phyloP scores from a whole-genome alignment of 2,113 vertebrate species.

The Centropus unirufus region DNA sequence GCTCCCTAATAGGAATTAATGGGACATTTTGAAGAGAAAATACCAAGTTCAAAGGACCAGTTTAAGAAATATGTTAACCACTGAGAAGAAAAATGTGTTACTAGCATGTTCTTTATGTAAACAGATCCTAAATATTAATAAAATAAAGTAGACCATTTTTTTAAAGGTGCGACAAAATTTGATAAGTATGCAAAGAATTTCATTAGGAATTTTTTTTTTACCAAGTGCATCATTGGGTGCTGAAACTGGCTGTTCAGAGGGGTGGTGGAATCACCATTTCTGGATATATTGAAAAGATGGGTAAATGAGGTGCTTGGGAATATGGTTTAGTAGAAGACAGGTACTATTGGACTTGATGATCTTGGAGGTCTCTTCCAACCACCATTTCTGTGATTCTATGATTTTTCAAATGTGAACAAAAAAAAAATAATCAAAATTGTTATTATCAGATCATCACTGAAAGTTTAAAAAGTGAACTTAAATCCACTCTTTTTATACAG shows the following conservation, averaged over 20 bases:
- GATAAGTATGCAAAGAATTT: background rate
- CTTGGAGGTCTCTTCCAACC: too few relatives aligned
- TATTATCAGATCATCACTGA: background rate
- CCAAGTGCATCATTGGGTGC: too few relatives aligned
- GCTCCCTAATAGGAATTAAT: conserved; percentile 76
- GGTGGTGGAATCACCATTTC: too few relatives aligned
- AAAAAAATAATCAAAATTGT: background rate
- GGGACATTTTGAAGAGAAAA: conserved; percentile 70
- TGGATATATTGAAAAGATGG: too few relatives aligned
- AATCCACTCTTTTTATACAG: background rate
- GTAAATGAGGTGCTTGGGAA: too few relatives aligned
- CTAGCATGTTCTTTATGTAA: background rate
- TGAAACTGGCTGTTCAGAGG: too few relatives aligned
- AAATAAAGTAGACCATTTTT: background rate
- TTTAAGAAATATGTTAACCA: background rate
- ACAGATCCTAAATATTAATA: background rate
- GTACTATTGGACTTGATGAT: too few relatives aligned
- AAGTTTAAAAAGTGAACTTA: background rate
- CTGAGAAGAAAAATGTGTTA: background rate
- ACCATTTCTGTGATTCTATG: too few relatives aligned
- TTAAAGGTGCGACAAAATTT: background rate
- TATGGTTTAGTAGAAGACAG: too few relatives aligned
- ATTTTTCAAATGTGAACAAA: background rate
- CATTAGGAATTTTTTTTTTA: too few relatives aligned
- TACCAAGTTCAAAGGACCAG: conserved; percentile 30